Conservation (phyloP, 2,888 invertebrate species). For the Anticlea derivata region DNA sequence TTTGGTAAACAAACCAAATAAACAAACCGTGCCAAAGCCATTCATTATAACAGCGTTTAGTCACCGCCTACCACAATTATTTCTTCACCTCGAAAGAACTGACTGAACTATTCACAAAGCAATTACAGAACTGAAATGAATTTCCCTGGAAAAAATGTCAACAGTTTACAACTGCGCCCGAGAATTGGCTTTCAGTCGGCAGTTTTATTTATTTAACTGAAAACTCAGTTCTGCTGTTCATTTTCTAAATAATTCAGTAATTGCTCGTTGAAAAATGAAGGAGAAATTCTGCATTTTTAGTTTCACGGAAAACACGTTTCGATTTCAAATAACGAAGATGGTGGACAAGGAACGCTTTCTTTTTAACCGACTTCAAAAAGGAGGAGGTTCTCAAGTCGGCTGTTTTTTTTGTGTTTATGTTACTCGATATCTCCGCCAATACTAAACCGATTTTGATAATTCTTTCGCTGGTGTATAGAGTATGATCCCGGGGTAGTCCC, state of each 20-base stretch:
- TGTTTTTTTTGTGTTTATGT: too few species aligned
- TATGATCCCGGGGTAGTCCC: too few species aligned
- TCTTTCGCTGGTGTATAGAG: too few species aligned
- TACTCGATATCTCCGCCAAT: too few species aligned
- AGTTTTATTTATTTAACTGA: constrained; percentile 2
- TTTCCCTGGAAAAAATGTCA: constrained; percentile 7
- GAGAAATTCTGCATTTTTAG: neutral
- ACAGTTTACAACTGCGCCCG: constrained; percentile 9
- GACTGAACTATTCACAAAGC: constrained; percentile 18
- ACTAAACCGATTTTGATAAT: too few species aligned
- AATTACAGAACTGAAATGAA: constrained; percentile 13
- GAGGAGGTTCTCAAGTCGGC: too few species aligned
- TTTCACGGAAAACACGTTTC: neutral
- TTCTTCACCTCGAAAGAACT: neutral
- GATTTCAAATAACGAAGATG: too few species aligned
- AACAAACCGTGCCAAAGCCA: neutral
- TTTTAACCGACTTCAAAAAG: too few species aligned
- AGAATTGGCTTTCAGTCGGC: constrained; percentile 2
- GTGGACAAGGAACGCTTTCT: too few species aligned
- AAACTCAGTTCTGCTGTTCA: neutral
- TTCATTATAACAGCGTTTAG: neutral
- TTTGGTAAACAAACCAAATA: too few species aligned
- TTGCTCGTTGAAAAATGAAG: neutral
- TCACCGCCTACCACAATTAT: neutral
- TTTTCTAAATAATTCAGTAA: neutral